A percentile compares a stretch with the other conserved stretches of the same genome.
These are phyloP conservation scores for Melanotus villosus DNA, from an alignment of 2,888 invertebrate genomes.

Conservation along the genomic window DNA sequence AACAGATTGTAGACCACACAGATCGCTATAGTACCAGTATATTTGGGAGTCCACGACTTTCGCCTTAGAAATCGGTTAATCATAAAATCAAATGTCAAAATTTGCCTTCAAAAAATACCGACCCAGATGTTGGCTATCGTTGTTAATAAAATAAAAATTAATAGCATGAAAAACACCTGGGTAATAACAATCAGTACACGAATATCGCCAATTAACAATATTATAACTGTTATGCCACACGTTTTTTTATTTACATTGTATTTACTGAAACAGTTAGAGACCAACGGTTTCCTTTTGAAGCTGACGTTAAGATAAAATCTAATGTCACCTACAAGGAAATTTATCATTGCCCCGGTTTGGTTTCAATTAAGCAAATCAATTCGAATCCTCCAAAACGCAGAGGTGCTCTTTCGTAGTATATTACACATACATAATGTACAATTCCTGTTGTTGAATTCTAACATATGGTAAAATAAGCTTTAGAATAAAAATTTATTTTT, in stretches of 20 bases:
- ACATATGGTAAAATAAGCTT: too few relatives aligned
- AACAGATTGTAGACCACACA: conserved; percentile 44
- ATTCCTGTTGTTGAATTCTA: too few relatives aligned
- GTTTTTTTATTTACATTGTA: too few relatives aligned
- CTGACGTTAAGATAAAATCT: neutral
- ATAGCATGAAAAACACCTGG: too few relatives aligned
- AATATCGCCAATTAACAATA: too few relatives aligned
- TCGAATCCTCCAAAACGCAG: conserved; percentile 11
- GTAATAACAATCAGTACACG: too few relatives aligned
- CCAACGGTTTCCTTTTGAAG: neutral
- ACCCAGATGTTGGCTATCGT: conserved; percentile 1
- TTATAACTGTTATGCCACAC: too few relatives aligned
- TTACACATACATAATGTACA: too few relatives aligned
- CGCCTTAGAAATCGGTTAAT: conserved; percentile 19
- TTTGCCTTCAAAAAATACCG: neutral
- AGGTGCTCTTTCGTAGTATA: neutral
- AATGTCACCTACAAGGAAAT: conserved; percentile 1
- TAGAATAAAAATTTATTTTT: too few relatives aligned
- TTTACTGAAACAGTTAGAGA: neutral
- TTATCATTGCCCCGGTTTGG: neutral
- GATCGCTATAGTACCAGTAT: conserved; percentile 35
- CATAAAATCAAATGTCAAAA: conserved; percentile 26
- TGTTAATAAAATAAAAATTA: too few relatives aligned
- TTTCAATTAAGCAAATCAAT: conserved; percentile 5
- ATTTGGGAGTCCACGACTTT: conserved; percentile 35